Percentiles rank a stretch among this genome's conserved stretches.
Conservation (phyloP, 2,113 vertebrate species). For the Eublepharis macularius region DNA sequence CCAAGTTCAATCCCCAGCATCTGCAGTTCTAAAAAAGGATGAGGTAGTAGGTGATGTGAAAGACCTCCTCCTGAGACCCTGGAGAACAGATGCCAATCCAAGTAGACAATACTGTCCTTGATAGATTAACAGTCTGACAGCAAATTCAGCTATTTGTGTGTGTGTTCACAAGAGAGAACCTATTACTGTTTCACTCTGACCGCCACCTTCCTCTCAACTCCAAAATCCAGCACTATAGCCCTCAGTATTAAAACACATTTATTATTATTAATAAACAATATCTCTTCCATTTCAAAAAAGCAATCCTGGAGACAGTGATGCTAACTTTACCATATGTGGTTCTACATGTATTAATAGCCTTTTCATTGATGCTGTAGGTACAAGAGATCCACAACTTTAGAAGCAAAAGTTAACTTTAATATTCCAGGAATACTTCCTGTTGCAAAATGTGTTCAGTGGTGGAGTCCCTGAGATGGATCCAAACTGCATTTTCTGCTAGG, state of each 20-base stretch:
- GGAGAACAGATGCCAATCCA: no score
- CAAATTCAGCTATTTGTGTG: no score
- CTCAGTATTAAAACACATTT: background rate
- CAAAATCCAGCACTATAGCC: background rate
- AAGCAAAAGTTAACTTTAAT: background rate
- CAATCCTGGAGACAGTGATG: background rate
- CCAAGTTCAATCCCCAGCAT: no score
- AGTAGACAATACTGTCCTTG: no score
- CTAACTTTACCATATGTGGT: background rate
- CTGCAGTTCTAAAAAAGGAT: no score
- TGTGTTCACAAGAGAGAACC: background rate
- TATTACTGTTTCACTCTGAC: background rate
- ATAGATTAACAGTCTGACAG: no score
- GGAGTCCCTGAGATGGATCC: background rate
- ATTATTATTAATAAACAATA: background rate
- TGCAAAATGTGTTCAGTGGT: constrained; percentile 24
- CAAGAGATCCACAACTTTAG: background rate
- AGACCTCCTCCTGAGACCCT: no score
- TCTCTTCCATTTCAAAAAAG: background rate
- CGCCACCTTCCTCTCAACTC: background rate
- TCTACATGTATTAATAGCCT: background rate
- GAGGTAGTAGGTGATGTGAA: no score
- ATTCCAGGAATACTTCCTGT: background rate
- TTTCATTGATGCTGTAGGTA: background rate
- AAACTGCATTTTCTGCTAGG: no score